Evolutionary conservation across 2,888 invertebrate genomes (phyloP).

Genomic region (Lycaena phlaeas): DNA sequence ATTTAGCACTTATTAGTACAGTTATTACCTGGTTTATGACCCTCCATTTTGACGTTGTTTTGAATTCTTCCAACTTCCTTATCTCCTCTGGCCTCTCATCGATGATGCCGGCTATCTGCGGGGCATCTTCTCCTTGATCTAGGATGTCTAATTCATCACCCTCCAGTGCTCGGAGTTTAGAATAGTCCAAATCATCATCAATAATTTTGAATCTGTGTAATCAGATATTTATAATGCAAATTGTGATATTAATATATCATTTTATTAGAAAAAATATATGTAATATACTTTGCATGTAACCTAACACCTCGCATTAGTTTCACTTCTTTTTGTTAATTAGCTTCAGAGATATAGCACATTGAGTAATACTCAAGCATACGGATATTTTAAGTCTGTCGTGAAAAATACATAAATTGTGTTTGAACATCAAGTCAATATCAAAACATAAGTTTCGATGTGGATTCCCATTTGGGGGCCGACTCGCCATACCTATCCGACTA

Average conservation of each 20-base stretch:
- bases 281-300: too few species aligned
- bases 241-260: too few species aligned
- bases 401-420: too few species aligned
- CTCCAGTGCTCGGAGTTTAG: constrained; percentile 72
- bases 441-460: too few species aligned
- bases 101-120: constrained; percentile 89
- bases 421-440: too few species aligned
- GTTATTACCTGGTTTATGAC: constrained; percentile 58
- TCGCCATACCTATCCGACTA: too few species aligned
- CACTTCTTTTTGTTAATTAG: too few species aligned
- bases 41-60: constrained; percentile 57
- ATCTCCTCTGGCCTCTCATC: constrained; percentile 85
- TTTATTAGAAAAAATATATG: too few species aligned
- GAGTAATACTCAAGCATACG: not conserved
- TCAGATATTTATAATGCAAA: not conserved
- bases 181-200: constrained; percentile 85
- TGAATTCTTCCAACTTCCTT: constrained; percentile 48
- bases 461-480: too few species aligned
- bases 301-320: too few species aligned
- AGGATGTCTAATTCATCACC: constrained; percentile 79
- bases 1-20: too few species aligned
- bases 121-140: constrained; percentile 86
- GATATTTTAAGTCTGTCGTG: not conserved
- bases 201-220: constrained; percentile 83
- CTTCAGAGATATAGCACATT: too few species aligned